phyloP scores from a whole-genome alignment of 2,113 vertebrate genomes.

The Thomomys bottae region DNA sequence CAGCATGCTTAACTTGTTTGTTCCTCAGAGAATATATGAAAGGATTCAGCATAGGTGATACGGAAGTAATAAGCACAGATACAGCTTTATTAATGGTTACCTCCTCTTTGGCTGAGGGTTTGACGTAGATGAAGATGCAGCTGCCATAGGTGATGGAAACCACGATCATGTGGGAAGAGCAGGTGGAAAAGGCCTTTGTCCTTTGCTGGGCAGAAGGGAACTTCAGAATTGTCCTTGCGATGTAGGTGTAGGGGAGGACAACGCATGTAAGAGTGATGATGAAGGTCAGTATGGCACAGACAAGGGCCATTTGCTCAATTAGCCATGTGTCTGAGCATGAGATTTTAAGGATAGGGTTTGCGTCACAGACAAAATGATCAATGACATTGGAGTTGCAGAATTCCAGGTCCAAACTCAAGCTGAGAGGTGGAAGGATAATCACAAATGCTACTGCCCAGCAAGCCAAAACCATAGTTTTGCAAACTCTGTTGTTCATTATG shows the following conservation, averaged over 20 bases:
- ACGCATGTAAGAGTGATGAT: slow-evolving; percentile 51
- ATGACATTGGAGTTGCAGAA: no score
- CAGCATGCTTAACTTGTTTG: neutral
- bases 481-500: slow-evolving; percentile 46
- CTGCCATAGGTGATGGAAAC: slow-evolving; percentile 61
- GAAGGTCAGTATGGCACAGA: slow-evolving; percentile 12
- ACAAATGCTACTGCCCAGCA: neutral
- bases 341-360: slow-evolving; percentile 35
- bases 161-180: no score
- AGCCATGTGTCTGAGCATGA: slow-evolving; percentile 43
- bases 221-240: slow-evolving; percentile 54
- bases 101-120: slow-evolving; percentile 27
- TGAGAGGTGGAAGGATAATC: slow-evolving; percentile 8
- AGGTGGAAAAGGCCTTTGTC: no score
- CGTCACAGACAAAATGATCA: slow-evolving; percentile 53
- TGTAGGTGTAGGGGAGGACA: slow-evolving; percentile 25
- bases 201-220: no score
- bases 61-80: neutral
- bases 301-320: slow-evolving; percentile 26
- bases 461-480: neutral
- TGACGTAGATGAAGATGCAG: slow-evolving; percentile 51
- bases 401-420: slow-evolving; percentile 5
- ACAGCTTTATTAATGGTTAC: slow-evolving; percentile 7
- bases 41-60: slow-evolving; percentile 50
- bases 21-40: slow-evolving; percentile 33